A percentile compares a stretch with the other conserved stretches of the same genome.
Evolutionary conservation across 2,888 invertebrate species (phyloP).

Genomic region (Steinernema carpocapsae): DNA sequence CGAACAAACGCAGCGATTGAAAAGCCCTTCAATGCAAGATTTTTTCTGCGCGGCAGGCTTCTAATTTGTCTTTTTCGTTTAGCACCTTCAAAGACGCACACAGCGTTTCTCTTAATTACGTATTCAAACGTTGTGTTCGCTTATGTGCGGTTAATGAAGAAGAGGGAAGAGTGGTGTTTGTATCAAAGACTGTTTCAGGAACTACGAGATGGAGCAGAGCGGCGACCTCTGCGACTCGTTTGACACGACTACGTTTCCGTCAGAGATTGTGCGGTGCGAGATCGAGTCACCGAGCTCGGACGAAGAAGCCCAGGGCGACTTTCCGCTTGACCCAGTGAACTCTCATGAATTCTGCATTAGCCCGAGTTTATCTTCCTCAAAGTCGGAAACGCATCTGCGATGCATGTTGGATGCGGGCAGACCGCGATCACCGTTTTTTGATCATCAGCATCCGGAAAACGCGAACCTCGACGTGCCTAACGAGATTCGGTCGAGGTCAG

Average conservation of each 20-base stretch:
- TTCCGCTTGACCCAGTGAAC: slow-evolving; percentile 19
- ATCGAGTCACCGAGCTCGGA: slow-evolving; percentile 30
- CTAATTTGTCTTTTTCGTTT: background rate
- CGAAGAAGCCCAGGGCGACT: slow-evolving; percentile 30
- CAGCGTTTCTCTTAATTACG: background rate
- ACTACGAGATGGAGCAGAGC: slow-evolving; percentile 15
- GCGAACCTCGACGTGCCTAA: slow-evolving; percentile 23
- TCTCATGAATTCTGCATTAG: background rate
- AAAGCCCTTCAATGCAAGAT: background rate
- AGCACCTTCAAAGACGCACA: background rate
- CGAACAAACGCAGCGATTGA: slow-evolving; percentile 17
- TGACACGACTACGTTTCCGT: slow-evolving; percentile 20
- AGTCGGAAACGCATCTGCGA: slow-evolving; percentile 33
- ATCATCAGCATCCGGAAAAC: slow-evolving; percentile 30
- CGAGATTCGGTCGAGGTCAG: slow-evolving; percentile 28
- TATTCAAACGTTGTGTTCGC: background rate
- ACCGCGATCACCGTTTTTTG: slow-evolving; percentile 22
- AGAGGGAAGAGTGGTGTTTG: background rate
- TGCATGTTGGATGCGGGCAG: slow-evolving; percentile 26
- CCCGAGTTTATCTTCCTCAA: slow-evolving; percentile 26
- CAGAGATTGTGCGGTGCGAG: slow-evolving; percentile 27
- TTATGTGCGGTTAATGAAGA: background rate
- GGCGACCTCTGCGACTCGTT: slow-evolving; percentile 20
- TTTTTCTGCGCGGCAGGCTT: slow-evolving; percentile 1
- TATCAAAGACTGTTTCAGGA: background rate